Evolutionary conservation across 1,140 invertebrate species (phyloP).

Genomic region (Triops cancriformis): DNA sequence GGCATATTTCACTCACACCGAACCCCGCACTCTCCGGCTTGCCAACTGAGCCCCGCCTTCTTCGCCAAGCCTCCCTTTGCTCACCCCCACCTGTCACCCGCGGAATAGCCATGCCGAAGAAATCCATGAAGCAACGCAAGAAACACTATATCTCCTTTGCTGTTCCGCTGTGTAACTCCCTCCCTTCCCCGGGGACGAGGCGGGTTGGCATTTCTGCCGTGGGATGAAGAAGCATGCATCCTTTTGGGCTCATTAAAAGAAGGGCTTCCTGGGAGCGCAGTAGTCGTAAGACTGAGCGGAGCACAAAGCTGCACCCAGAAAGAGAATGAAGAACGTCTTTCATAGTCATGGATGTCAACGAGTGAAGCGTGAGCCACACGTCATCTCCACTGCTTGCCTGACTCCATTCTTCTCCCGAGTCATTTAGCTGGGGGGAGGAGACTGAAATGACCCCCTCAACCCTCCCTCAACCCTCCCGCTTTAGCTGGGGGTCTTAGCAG

Average conservation of each 20-base stretch:
- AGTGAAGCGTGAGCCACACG: constrained; percentile 8
- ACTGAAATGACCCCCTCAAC: neutral
- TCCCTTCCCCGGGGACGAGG: too few species aligned
- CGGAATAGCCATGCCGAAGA: neutral
- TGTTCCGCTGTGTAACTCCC: too few species aligned
- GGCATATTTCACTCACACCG: constrained; percentile 14
- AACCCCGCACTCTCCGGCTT: neutral
- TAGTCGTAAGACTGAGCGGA: too few species aligned
- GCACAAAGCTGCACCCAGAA: neutral
- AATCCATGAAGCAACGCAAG: too few species aligned
- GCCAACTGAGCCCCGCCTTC: neutral
- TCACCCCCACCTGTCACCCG: constrained; percentile 16
- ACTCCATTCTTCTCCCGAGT: constrained; percentile 4
- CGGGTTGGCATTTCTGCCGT: too few species aligned
- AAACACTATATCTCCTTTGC: too few species aligned
- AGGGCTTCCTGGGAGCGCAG: too few species aligned
- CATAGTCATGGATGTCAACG: constrained; percentile 13
- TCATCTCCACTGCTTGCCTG: constrained; percentile 12
- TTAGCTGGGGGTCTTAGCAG: neutral
- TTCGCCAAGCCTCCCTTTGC: constrained; percentile 18
- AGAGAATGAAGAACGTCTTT: constrained; percentile 6
- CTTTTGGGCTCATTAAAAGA: too few species aligned
- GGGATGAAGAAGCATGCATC: too few species aligned
- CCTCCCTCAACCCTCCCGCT: neutral
- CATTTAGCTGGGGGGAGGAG: neutral